These are phyloP conservation scores for Marisa cornuarietis DNA, from an alignment of 1,140 invertebrate genomes.

Conservation along the genomic window DNA sequence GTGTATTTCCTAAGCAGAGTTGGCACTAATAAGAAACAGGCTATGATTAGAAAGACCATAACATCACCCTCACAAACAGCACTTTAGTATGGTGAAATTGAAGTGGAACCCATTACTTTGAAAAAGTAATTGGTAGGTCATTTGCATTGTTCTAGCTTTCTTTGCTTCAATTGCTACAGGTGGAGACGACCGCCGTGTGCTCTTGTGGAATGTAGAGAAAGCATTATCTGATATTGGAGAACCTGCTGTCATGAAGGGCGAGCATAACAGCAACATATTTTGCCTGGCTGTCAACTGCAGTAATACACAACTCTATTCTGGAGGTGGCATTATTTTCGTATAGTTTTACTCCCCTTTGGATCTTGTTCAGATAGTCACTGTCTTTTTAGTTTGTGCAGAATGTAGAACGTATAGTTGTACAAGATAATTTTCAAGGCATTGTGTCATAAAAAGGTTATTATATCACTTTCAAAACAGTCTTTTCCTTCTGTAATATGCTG, in stretches of 20 bases:
- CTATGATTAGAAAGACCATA: no score
- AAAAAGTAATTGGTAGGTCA: background rate
- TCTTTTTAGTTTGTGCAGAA: background rate
- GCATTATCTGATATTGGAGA: constrained; percentile 71
- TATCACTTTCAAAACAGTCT: background rate
- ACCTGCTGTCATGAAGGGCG: constrained; percentile 75
- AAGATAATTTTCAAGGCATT: background rate
- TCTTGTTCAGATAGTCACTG: background rate
- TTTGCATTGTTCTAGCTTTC: no score
- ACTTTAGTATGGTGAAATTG: no score
- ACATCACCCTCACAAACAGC: no score
- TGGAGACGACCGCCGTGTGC: constrained; percentile 89
- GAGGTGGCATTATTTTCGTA: constrained; percentile 67
- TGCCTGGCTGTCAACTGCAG: constrained; percentile 85
- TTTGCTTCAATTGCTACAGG: constrained; percentile 68
- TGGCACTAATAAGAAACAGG: no score
- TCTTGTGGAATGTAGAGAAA: constrained; percentile 87
- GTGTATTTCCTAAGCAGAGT: no score
- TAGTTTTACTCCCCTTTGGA: background rate
- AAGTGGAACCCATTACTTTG: background rate
- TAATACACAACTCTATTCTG: constrained; percentile 87
- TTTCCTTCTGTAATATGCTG: background rate
- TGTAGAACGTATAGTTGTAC: background rate
- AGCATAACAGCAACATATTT: constrained; percentile 93
- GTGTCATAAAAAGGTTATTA: background rate